Conservation (phyloP, 2,888 invertebrate species). For the Spodoptera exigua region DNA sequence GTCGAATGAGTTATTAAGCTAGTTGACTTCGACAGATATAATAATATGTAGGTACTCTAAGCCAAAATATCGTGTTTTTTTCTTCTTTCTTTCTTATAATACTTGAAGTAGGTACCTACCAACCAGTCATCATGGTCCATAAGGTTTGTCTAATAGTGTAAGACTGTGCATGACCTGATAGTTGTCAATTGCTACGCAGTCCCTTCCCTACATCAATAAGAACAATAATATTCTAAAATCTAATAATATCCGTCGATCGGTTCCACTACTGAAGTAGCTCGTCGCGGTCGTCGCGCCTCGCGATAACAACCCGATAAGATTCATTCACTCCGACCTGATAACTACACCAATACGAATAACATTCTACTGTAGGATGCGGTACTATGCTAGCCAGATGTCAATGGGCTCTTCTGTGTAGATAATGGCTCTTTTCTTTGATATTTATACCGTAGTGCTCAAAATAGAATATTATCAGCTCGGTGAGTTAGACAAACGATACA, state of each 20-base stretch:
- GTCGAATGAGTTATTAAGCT: no score
- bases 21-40: no score
- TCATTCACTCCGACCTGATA: slow-evolving; percentile 46
- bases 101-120: no score
- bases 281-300: background rate
- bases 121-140: no score
- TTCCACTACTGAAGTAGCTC: slow-evolving; percentile 14
- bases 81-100: no score
- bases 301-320: slow-evolving; percentile 46
- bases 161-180: no score
- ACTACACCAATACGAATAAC: slow-evolving; percentile 19
- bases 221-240: slow-evolving; percentile 28
- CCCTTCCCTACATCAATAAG: no score
- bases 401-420: slow-evolving; percentile 11
- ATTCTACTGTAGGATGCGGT: background rate
- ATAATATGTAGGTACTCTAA: no score
- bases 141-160: no score
- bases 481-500: background rate
- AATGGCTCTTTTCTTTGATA: slow-evolving; percentile 13
- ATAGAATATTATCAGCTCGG: slow-evolving; percentile 26
- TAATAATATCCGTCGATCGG: slow-evolving; percentile 28
- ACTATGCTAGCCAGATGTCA: slow-evolving; percentile 10
- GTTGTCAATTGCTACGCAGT: no score
- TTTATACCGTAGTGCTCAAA: slow-evolving; percentile 2
- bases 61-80: no score